Conservation (phyloP, 30 jellyfish, hydroid and myxozoan species). For the Aurelia coerulea region DNA sequence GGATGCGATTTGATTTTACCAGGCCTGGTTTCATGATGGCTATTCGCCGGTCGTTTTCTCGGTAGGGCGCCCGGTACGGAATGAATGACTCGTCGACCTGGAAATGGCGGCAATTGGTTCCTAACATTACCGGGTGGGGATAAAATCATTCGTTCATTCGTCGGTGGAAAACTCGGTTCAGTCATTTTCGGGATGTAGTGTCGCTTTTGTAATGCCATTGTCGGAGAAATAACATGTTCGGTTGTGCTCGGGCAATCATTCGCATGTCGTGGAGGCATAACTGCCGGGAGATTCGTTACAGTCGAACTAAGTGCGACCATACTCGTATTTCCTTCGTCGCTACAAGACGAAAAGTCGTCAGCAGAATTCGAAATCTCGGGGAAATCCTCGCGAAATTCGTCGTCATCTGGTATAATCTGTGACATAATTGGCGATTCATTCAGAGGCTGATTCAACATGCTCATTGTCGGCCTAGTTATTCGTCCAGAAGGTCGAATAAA, state of each 20-base stretch:
- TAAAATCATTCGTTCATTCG: constrained; percentile 1
- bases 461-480: constrained; percentile 61
- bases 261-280: not conserved
- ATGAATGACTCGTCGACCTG: constrained; percentile 21
- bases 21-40: constrained; percentile 12
- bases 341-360: constrained; percentile 46
- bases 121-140: constrained; percentile 15
- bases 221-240: constrained; percentile 23
- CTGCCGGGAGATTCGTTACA: constrained; percentile 7
- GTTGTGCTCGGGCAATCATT: not conserved
- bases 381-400: constrained; percentile 45
- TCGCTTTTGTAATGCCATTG: constrained; percentile 41
- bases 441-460: constrained; percentile 66
- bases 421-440: constrained; percentile 33
- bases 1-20: not conserved
- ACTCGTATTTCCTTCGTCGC: constrained; percentile 52
- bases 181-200: constrained; percentile 13
- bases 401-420: constrained; percentile 42
- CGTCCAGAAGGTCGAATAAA: constrained; percentile 28
- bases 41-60: constrained; percentile 27
- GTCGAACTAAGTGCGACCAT: constrained; percentile 25
- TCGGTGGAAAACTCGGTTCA: not conserved
- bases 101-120: constrained; percentile 1
- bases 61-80: constrained; percentile 26
- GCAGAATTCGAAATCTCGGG: constrained; percentile 51